These are phyloP conservation scores for Leucophora obtusa DNA, from an alignment of 2,888 invertebrate species.

Conservation along the genomic window DNA sequence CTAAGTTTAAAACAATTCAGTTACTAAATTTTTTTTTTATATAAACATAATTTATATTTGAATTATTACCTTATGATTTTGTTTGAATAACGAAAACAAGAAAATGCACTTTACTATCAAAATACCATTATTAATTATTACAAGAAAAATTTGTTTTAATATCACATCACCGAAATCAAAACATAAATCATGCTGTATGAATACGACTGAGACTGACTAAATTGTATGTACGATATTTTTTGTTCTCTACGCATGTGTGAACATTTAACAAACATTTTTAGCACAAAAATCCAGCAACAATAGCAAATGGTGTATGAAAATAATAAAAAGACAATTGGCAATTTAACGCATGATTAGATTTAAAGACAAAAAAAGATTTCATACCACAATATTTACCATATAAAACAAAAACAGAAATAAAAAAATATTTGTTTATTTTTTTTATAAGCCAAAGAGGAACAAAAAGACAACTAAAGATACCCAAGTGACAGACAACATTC, in stretches of 20 bases:
- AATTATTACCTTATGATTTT: constrained; percentile 44
- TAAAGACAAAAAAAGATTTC: constrained; percentile 28
- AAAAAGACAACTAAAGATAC: constrained; percentile 10
- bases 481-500: constrained; percentile 51
- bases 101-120: constrained; percentile 57
- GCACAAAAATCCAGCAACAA: constrained; percentile 18
- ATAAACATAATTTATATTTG: constrained; percentile 25
- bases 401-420: not conserved
- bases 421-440: constrained; percentile 21
- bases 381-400: constrained; percentile 6
- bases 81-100: constrained; percentile 41
- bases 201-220: not conserved
- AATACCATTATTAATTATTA: constrained; percentile 60
- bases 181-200: constrained; percentile 52
- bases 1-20: not conserved
- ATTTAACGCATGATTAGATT: constrained; percentile 62
- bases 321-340: constrained; percentile 48
- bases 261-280: constrained; percentile 33
- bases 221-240: not conserved
- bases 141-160: constrained; percentile 48
- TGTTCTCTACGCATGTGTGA: constrained; percentile 27
- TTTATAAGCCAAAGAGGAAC: constrained; percentile 24
- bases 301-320: constrained; percentile 7
- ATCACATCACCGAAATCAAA: constrained; percentile 57
- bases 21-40: not conserved